phyloP scores from a whole-genome alignment of 2,888 invertebrate species.

The Leptothorax acervorum region DNA sequence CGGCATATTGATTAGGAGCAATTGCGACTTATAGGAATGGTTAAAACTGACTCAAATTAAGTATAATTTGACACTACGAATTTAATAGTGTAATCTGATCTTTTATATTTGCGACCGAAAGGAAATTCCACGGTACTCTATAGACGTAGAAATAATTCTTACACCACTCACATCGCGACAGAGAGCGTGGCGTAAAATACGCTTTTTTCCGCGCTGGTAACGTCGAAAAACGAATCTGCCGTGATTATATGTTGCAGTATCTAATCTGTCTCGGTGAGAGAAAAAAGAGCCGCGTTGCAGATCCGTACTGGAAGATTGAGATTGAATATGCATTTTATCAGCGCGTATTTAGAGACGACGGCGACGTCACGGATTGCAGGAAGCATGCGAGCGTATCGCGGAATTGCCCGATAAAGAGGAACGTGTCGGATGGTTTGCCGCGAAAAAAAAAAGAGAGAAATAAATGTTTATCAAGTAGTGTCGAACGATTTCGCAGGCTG shows the following conservation, averaged over 20 bases:
- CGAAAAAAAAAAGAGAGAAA: background rate
- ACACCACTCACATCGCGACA: background rate
- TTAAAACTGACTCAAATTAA: too few relatives aligned
- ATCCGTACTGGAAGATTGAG: background rate
- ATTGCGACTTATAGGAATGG: too few relatives aligned
- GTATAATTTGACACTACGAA: too few relatives aligned
- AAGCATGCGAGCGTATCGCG: slow-evolving; percentile 18
- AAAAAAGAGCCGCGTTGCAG: background rate
- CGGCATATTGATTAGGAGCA: too few relatives aligned
- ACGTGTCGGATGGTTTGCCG: background rate
- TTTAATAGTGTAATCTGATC: background rate
- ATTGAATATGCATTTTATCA: slow-evolving; percentile 9
- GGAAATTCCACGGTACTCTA: background rate
- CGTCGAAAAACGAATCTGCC: slow-evolving; percentile 1
- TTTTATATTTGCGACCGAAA: background rate
- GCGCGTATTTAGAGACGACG: background rate
- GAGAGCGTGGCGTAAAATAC: background rate
- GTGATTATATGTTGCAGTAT: background rate
- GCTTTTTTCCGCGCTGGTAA: background rate
- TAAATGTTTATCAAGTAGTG: slow-evolving; percentile 18
- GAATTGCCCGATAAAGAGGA: slow-evolving; percentile 25
- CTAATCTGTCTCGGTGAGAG: background rate
- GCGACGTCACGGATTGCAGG: background rate
- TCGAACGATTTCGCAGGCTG: background rate
- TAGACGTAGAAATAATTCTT: background rate